Conservation (phyloP, 2,797 vertebrate genomes). For the Australoheros facetus region DNA sequence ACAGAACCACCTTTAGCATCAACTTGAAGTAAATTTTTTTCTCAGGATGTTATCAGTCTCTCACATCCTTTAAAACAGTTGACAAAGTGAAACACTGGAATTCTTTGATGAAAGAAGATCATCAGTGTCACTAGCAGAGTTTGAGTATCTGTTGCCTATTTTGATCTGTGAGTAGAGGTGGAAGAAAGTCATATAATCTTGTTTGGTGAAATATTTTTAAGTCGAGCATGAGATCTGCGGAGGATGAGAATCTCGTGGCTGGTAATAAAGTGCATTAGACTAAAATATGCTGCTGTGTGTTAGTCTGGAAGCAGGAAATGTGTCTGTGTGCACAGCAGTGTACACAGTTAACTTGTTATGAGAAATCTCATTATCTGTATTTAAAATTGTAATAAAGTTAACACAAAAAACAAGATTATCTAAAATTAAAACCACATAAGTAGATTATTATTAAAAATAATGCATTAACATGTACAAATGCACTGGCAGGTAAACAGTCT, state of each 20-base stretch:
- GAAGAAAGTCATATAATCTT: slow-evolving; percentile 16
- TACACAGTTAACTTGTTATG: background rate
- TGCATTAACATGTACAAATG: background rate
- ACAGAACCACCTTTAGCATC: too few relatives aligned
- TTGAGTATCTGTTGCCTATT: background rate
- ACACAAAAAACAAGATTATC: background rate
- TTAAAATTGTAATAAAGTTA: background rate
- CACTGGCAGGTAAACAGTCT: background rate
- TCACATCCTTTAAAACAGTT: background rate
- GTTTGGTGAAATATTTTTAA: slow-evolving; percentile 45
- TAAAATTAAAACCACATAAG: background rate
- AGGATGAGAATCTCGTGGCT: slow-evolving; percentile 51
- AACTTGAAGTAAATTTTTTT: too few relatives aligned
- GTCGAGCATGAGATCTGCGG: slow-evolving; percentile 32
- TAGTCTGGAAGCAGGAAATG: background rate
- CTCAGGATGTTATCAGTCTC: too few relatives aligned
- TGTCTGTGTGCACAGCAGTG: slow-evolving; percentile 11
- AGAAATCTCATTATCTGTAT: background rate
- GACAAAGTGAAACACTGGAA: background rate
- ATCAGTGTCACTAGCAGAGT: background rate
- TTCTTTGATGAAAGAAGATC: background rate
- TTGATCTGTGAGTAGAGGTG: slow-evolving; percentile 11
- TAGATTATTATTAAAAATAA: background rate
- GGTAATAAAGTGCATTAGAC: slow-evolving; percentile 42
- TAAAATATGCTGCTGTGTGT: slow-evolving; percentile 2